Evolutionary conservation across 2,888 invertebrate species (phyloP), one percentile per base, ranked within the genome.

Genomic region (Metalampra italica): DNA sequence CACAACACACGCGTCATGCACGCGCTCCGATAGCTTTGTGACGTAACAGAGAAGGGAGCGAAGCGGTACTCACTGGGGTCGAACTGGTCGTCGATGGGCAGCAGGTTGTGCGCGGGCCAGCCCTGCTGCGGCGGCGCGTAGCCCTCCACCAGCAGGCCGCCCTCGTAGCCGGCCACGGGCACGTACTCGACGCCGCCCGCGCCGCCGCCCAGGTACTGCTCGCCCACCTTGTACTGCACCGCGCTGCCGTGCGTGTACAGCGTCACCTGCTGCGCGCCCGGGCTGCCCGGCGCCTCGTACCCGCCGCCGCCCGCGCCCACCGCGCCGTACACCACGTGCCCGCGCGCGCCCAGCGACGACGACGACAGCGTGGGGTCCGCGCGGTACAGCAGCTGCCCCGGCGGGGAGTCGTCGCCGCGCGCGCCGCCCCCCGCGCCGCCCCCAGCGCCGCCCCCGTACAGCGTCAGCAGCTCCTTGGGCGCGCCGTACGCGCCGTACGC

Each of bases 291-390:
- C 82, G 56, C 84, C 81, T 41, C 83, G 78, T 22, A 22, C 57
- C 82, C 83, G 36, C 85, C 46, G 91, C 90, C 54, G 91, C 71
- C 44, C 56, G 2, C 36, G 36, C 36, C 36, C n/a, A n/a, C 87
- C 1, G 84, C 72, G 57, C 82, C 82, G 75, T 84, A 90, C 3
- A 89, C 81, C n/a, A 90, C 81, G 64, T 86, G 87, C 37, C 91
- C 84, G 37, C 85, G 46, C 91, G 90, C 54, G 91, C 71, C 44
- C 56, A 92, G 79, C n/a, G 90, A 90, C 0, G 93, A 91, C 0
- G 93, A 92, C 0, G 92, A 91, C 45, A 94, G 79, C 43, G 93
- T 93, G n/a, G 94, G 93, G 72, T 93, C 93, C 52, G 90, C 90
- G 57, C 92, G 92, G 72, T 92, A 92, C 66, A 92, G 82, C 50